These are phyloP conservation scores for Drosophila navojoa DNA, from an alignment of 1,140 invertebrate genomes.

Conservation along the genomic window DNA sequence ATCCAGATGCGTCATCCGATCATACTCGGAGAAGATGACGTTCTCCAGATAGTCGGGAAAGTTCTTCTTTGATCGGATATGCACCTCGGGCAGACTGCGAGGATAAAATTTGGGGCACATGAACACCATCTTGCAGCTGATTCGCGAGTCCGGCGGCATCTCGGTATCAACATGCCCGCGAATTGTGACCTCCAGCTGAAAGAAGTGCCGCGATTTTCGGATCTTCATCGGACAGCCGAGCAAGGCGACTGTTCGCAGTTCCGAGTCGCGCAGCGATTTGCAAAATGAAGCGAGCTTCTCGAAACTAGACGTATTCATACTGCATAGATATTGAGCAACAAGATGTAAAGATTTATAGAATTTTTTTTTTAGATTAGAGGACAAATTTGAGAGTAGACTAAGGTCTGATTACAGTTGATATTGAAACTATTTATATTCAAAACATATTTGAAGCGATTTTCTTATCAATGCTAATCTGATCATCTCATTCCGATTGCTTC, in stretches of 20 bases:
- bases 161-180: background rate
- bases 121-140: slow-evolving; percentile 34
- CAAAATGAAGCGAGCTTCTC: slow-evolving; percentile 16
- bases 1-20: background rate
- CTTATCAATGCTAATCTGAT: background rate
- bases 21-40: slow-evolving; percentile 7
- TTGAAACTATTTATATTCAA: background rate
- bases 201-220: slow-evolving; percentile 18
- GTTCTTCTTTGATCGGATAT: slow-evolving; percentile 13
- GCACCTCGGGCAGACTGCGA: slow-evolving; percentile 8
- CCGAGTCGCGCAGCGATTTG: slow-evolving; percentile 16
- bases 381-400: background rate
- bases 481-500: background rate
- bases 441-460: background rate
- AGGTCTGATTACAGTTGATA: background rate
- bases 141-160: background rate
- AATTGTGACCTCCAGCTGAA: slow-evolving; percentile 14
- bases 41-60: slow-evolving; percentile 18
- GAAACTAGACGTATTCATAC: background rate
- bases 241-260: slow-evolving; percentile 6
- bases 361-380: background rate
- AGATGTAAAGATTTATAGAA: background rate
- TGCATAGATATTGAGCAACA: background rate
- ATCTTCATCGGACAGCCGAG: slow-evolving; percentile 28
- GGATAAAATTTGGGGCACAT: slow-evolving; percentile 27